Base-by-base conservation (phyloP, 1,140 invertebrate genomes). In the Mizuhopecten yessoensis region DNA sequence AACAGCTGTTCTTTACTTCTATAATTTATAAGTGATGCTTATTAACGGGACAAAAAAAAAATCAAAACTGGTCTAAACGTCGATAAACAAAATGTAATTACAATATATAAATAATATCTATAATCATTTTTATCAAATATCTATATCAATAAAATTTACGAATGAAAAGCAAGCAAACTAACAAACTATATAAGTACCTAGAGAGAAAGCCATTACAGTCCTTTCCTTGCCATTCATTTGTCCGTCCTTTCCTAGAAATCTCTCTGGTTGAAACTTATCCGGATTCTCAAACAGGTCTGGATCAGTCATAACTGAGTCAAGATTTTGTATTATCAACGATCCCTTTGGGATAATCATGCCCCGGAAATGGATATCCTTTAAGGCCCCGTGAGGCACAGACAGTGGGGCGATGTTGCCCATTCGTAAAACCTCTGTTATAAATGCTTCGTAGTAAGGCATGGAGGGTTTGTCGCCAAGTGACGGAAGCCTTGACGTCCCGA, bases 251-350 rank as follows among this genome's bases (percentile, higher is more conserved):
- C 94, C 93, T 29, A 97, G 91, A 93, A 96, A 97, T 89, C 98
- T 96, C 93, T 98, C 97, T 0, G 98, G 98, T 0, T 97, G 96
- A 92, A 98, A 98, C 34, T 97, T 96, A 86, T 98, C 96, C 0
- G 98, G 98, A 95, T 98, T 97, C 0, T 97, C 96, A 98, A 98
- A 98, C 0, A 94, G 7, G 3, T 92, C 87, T 10, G 94, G 94
- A 92, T 97, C 96, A n/a, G 92, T 92, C 20, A 94, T 91, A 17
- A 94, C 93, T 20, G 92, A 92, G 39, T 94, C 94, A 13, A 95
- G 89, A 86, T 96, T 95, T 5, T 94, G 93, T 0, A 96, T 88
- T 11, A 97, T 90, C 13, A 91, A 88, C 2, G 95, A 93, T 15
- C 92, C 94, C 88, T 94, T 94, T 15, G 96, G 96, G n/a, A 97